Base-by-base conservation (phyloP, 2,113 vertebrate species). In the Corythaixoides concolor region DNA sequence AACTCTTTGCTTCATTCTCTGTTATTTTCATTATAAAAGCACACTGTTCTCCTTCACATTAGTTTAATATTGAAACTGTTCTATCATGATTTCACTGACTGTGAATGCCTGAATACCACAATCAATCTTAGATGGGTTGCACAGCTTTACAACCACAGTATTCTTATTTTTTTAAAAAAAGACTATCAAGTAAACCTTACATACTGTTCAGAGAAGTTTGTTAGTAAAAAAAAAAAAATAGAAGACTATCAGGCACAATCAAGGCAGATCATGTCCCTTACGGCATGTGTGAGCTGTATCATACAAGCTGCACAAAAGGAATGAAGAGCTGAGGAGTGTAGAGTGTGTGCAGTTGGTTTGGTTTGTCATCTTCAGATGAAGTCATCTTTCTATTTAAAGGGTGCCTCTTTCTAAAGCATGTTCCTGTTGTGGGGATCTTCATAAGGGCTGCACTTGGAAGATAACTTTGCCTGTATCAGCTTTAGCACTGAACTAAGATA, bases 321-420 rank as follows among this genome's bases (percentile, higher is more conserved):
- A 43, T 0, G 0, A 74, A 66, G 63, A 52, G 15, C 18, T 77
- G 43, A 82, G 47, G 26, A 64, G 39, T 32, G 28, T 5, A 69
- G 15, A 64, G 21, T 27, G 28, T 39, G 41, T 80, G 39, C 76
- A 66, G 35, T 32, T 94, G 43, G 45, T 85, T 78, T 67, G 24
- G n/a, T 85, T 85, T 76, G 43, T 84, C 64, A 72, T 13, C 59
- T 90, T 60, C 33, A 90, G 45, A 66, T 86, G 35, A 86, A 86
- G 49, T 84, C 68, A 84, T 27, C 33, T 76, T 96, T 91, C 59
- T 92, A 28, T 93, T 96, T 92, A 94, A 78, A 89, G n/a, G 33
- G 28, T 20, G 2, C 2, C 28, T 81, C 63, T 67, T 81, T 52
- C 60, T 79, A 60, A 76, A 68, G 24, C 23, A 23, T 11, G 8